Evolutionary conservation across 2,113 vertebrate genomes (phyloP).

Genomic region (Podarcis muralis): DNA sequence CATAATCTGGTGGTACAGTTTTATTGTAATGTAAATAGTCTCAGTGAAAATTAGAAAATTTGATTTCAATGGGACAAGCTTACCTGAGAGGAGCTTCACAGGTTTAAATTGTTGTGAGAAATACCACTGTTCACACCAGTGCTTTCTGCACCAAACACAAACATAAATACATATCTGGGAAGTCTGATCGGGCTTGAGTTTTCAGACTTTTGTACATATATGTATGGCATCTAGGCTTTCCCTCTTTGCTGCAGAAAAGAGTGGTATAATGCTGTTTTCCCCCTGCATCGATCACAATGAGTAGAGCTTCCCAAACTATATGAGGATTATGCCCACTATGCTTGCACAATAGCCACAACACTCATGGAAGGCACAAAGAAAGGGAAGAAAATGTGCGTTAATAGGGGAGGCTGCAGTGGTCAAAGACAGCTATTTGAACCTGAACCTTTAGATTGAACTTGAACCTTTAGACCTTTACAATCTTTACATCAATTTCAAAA

Average conservation of each 20-base stretch:
- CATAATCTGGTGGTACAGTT: not conserved
- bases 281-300: not conserved
- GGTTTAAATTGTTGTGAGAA: not conserved
- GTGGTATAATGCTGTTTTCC: not conserved
- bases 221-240: not conserved
- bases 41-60: not conserved
- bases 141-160: not conserved
- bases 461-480: not conserved
- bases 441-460: not conserved
- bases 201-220: not conserved
- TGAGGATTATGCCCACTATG: not conserved
- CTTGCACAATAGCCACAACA: not conserved
- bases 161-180: not conserved
- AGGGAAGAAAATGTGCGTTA: not conserved
- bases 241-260: not conserved
- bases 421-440: not conserved
- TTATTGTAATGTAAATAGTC: not conserved
- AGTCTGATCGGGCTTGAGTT: not conserved
- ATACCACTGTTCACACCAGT: not conserved
- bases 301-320: not conserved
- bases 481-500: not conserved
- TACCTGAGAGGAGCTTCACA: not conserved
- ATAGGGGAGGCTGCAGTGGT: not conserved
- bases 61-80: not conserved
- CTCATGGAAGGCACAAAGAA: not conserved